phyloP scores from a whole-genome alignment of 2,797 vertebrate genomes.

The Carduelis carduelis region DNA sequence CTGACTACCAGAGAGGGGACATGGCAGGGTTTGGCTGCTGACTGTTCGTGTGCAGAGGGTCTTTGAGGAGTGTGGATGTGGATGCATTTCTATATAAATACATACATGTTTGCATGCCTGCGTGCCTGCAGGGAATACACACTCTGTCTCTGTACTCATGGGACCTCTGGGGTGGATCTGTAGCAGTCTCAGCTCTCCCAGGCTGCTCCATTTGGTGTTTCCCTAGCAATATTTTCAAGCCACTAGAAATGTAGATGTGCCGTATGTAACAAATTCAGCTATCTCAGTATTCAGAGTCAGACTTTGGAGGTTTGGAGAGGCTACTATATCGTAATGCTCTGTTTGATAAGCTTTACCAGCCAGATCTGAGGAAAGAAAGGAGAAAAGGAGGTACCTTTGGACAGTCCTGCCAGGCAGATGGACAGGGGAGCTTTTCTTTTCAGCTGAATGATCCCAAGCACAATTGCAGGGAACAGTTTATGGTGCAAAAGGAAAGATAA shows the following conservation, averaged over 20 bases:
- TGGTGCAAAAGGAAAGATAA: slow-evolving; percentile 30
- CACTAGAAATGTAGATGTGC: not conserved
- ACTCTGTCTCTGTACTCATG: fast-evolving
- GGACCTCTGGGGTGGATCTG: not conserved
- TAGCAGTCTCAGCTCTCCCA: not conserved
- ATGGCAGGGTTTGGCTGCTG: not conserved
- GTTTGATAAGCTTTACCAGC: not conserved
- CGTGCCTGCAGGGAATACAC: not conserved
- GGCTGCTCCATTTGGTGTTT: not conserved
- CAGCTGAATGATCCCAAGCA: not conserved
- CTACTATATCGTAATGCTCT: not conserved
- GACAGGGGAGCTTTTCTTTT: slow-evolving; percentile 13
- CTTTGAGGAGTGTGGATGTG: not conserved
- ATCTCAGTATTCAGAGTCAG: not conserved
- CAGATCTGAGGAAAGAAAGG: not conserved
- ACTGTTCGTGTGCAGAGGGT: fast-evolving
- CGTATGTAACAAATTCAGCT: not conserved
- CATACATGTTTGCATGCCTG: fast-evolving
- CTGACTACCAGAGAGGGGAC: not conserved
- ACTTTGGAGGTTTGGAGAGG: not conserved
- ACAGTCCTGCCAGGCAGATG: not conserved
- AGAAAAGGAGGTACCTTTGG: not conserved
- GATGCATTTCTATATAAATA: not conserved
- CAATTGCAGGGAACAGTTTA: slow-evolving; percentile 2
- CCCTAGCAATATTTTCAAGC: not conserved